Conservation (phyloP, 2,797 vertebrate genomes). For the Rhabdomys pumilio region DNA sequence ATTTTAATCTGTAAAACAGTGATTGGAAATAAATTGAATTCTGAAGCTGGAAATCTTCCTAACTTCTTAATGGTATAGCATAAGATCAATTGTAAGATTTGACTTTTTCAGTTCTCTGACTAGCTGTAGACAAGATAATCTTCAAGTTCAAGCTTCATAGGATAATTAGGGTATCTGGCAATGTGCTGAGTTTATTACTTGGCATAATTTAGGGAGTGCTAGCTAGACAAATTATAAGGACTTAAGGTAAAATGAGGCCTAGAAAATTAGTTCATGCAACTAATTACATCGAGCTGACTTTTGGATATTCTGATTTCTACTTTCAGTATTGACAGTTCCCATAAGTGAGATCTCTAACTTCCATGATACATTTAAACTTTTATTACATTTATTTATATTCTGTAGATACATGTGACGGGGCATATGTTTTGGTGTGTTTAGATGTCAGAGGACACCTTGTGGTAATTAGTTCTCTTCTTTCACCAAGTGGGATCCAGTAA, state of each 20-base stretch:
- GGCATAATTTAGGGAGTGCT: not conserved
- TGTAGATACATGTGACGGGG: not conserved
- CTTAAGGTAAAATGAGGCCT: not conserved
- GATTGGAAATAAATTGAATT: not conserved
- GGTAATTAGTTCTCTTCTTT: not conserved
- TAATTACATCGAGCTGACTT: not conserved
- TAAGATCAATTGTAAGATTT: not conserved
- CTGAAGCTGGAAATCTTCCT: not conserved
- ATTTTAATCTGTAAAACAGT: not conserved
- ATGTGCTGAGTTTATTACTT: not conserved
- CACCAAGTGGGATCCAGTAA: not conserved
- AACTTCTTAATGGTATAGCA: not conserved
- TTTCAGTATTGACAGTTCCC: not conserved
- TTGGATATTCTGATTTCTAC: not conserved
- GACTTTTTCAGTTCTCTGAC: not conserved
- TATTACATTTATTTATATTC: not conserved
- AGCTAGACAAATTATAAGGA: not conserved
- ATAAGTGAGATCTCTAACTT: not conserved
- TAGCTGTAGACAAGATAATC: not conserved
- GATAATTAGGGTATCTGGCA: not conserved
- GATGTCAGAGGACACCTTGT: not conserved
- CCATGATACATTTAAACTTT: not conserved
- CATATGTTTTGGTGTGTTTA: not conserved
- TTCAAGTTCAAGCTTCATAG: not conserved
- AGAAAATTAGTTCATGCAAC: not conserved